Percentiles rank a stretch among this genome's conserved stretches.
Evolutionary conservation across 2,888 invertebrate species (phyloP).

Genomic region (Phaonia tiefii): DNA sequence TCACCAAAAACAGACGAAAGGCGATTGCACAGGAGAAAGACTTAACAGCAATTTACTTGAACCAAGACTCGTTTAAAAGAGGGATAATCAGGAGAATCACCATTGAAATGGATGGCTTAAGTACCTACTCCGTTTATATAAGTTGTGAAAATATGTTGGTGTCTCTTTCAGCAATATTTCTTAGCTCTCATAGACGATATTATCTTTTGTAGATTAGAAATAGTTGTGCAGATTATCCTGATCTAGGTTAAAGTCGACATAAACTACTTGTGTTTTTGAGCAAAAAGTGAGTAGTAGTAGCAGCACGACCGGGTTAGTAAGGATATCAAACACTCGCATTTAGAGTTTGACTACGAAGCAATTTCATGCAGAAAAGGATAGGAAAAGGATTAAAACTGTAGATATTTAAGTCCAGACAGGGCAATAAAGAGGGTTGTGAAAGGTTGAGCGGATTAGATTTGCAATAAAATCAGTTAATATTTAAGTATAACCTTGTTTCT

Average conservation of each 20-base stretch:
- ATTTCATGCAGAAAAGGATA: too few relatives aligned
- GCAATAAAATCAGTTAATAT: too few relatives aligned
- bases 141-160: conserved; percentile 9
- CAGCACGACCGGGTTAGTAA: neutral
- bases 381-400: neutral
- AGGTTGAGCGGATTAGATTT: too few relatives aligned
- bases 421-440: too few relatives aligned
- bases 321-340: neutral
- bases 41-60: conserved; percentile 39
- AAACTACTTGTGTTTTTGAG: neutral
- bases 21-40: conserved; percentile 9
- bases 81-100: conserved; percentile 13
- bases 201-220: neutral
- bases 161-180: neutral
- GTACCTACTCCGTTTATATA: neutral
- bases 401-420: neutral
- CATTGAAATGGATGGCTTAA: conserved; percentile 26
- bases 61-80: conserved; percentile 1
- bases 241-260: neutral
- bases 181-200: neutral
- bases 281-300: neutral
- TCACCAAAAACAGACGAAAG: conserved; percentile 19
- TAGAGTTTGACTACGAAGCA: neutral
- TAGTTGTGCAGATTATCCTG: conserved; percentile 24
- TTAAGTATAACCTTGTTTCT: too few relatives aligned